Conservation (phyloP, 2,888 invertebrate genomes). For the Flexamia atlantica region DNA sequence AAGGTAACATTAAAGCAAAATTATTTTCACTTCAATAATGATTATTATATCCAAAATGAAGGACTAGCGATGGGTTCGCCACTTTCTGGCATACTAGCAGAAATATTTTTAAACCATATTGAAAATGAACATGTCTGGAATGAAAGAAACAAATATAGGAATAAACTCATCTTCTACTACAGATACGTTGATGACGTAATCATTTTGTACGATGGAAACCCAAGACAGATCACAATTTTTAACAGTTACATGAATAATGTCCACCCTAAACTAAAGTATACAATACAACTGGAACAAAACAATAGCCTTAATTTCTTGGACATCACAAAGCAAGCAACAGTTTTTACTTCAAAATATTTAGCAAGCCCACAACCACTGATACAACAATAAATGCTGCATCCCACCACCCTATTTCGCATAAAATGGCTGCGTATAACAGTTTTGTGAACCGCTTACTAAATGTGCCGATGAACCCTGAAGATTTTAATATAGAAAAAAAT, state of each 20-base stretch:
- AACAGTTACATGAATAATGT: neutral
- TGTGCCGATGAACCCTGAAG: neutral
- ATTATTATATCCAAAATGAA: neutral
- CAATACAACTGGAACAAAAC: slow-evolving; percentile 3
- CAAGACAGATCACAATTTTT: neutral
- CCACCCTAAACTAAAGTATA: neutral
- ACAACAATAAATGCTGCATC: slow-evolving; percentile 11
- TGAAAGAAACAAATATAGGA: neutral
- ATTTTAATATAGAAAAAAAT: neutral
- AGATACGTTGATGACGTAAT: neutral
- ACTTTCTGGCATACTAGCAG: neutral
- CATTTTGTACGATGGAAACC: slow-evolving; percentile 2
- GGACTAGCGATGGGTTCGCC: neutral
- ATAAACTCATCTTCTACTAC: neutral
- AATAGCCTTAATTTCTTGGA: slow-evolving; percentile 7
- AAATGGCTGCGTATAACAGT: too few species aligned
- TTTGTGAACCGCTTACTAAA: neutral
- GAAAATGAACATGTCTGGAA: neutral
- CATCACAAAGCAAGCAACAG: neutral
- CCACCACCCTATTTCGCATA: too few species aligned
- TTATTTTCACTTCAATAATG: slow-evolving; percentile 14
- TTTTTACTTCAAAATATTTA: neutral
- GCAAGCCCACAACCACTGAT: slow-evolving; percentile 3
- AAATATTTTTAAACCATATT: too few species aligned
- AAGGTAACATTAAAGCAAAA: slow-evolving; percentile 1